Percentiles rank a stretch among this genome's conserved stretches.
These are phyloP conservation scores for Aphaenogaster ashmeadi DNA, from an alignment of 1,140 invertebrate species.

Conservation along the genomic window DNA sequence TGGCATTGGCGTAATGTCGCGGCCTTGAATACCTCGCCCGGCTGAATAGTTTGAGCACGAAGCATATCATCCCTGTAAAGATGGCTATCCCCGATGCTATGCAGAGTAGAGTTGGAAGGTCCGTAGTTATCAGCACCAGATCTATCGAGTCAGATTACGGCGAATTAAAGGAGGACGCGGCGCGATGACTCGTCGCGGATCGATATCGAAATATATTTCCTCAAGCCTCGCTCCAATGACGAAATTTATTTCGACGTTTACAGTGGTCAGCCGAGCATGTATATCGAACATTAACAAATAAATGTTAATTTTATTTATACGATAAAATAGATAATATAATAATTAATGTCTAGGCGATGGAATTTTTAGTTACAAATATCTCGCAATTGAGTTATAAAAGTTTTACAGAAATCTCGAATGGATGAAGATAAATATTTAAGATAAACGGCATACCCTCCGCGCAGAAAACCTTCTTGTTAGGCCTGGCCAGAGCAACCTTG, in stretches of 20 bases:
- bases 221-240: not conserved
- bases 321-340: not conserved
- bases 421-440: not conserved
- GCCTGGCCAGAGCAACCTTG: constrained; percentile 91
- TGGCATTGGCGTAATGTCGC: constrained; percentile 93
- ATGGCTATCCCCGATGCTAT: constrained; percentile 94
- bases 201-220: constrained; percentile 37
- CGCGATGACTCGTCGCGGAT: constrained; percentile 21
- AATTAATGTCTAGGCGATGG: not conserved
- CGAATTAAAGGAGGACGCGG: constrained; percentile 25
- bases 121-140: constrained; percentile 93
- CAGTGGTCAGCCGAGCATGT: not conserved
- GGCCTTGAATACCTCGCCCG: constrained; percentile 90
- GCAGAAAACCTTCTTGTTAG: constrained; percentile 92
- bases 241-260: constrained; percentile 1
- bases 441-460: constrained; percentile 90
- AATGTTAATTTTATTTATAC: not conserved
- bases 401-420: not conserved
- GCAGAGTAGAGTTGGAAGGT: constrained; percentile 93
- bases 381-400: not conserved
- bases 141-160: constrained; percentile 87
- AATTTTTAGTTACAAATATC: constrained; percentile 14
- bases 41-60: constrained; percentile 94
- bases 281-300: not conserved
- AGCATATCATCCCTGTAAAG: constrained; percentile 94